A percentile compares a stretch with the other conserved stretches of the same genome.
These are phyloP conservation scores for Tricholaema leucomelas DNA, from an alignment of 2,113 vertebrate species.

Conservation along the genomic window DNA sequence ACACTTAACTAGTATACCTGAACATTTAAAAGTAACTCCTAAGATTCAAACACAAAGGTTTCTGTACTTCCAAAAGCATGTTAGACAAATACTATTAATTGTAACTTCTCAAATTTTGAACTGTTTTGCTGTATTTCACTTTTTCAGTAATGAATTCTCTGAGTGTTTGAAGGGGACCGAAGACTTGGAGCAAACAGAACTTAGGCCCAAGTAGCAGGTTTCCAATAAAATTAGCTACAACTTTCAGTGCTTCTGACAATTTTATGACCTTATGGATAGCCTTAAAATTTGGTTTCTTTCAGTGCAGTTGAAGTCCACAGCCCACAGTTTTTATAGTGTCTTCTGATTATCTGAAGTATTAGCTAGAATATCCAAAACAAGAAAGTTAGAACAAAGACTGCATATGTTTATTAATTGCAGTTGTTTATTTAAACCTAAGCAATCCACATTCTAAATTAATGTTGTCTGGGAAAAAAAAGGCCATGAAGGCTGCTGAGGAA, in stretches of 20 bases:
- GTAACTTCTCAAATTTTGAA: neutral
- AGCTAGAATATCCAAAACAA: neutral
- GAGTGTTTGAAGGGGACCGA: neutral
- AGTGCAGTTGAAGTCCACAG: neutral
- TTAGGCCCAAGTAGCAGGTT: neutral
- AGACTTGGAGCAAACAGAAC: neutral
- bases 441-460: constrained; percentile 19
- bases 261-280: neutral
- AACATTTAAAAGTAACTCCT: neutral
- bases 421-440: constrained; percentile 9
- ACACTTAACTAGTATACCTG: neutral
- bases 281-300: neutral
- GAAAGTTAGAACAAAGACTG: neutral
- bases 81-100: neutral
- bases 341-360: neutral
- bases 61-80: neutral
- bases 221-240: neutral
- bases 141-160: neutral
- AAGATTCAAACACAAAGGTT: neutral
- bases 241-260: neutral
- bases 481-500: constrained; percentile 6
- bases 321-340: neutral
- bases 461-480: neutral
- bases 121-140: neutral
- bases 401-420: neutral